phyloP scores from a whole-genome alignment of 2,797 vertebrate species.

The Gymnothorax javanicus region DNA sequence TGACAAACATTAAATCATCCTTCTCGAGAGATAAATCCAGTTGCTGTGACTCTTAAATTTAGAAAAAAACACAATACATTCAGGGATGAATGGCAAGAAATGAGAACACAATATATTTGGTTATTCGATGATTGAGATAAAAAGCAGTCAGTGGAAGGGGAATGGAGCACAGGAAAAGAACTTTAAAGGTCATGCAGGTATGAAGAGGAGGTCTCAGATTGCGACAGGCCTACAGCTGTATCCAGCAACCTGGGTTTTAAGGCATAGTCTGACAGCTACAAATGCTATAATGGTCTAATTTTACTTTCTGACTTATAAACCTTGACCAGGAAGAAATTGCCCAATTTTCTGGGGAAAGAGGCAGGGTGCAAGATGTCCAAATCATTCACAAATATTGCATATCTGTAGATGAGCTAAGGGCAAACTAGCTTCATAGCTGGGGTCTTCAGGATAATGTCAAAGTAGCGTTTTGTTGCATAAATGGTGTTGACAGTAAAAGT shows the following conservation, averaged over 20 bases:
- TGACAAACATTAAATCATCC: background rate
- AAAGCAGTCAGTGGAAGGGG: constrained; percentile 45
- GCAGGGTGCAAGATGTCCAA: background rate
- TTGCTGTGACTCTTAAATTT: constrained; percentile 4
- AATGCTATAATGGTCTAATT: background rate
- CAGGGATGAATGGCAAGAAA: constrained; percentile 32
- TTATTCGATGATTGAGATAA: constrained; percentile 18
- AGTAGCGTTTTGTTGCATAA: background rate
- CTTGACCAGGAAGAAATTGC: background rate
- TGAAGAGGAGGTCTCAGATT: constrained; percentile 30
- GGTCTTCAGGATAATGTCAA: constrained; percentile 27
- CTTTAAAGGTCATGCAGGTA: constrained; percentile 41
- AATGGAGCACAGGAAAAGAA: constrained; percentile 19
- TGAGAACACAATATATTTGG: constrained; percentile 10
- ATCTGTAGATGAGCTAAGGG: background rate
- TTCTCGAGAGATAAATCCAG: background rate
- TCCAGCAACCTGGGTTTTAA: too few species aligned
- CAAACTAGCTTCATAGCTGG: constrained; percentile 44
- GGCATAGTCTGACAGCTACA: background rate
- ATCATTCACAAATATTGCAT: background rate
- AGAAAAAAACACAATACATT: constrained; percentile 34
- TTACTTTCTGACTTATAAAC: background rate
- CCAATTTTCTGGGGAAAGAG: background rate
- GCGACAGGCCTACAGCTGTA: background rate
- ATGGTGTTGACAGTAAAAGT: constrained; percentile 30